Percentiles rank a stretch among this genome's conserved stretches.
Evolutionary conservation across 2,797 vertebrate species (phyloP).

Genomic region (Graptemys geographica): DNA sequence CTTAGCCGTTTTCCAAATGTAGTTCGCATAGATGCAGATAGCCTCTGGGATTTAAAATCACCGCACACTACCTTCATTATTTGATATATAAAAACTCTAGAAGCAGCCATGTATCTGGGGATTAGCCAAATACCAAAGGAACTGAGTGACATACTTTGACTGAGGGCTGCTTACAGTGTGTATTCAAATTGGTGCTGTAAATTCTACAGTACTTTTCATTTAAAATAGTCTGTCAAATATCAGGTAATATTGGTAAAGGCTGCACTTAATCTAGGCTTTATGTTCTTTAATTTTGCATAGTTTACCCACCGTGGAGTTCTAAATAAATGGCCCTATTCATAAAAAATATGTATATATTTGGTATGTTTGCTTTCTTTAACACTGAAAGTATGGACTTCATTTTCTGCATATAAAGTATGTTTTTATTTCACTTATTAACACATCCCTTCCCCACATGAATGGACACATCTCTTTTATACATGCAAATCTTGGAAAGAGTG

Average conservation of each 20-base stretch:
- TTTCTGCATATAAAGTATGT: background rate
- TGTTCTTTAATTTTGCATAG: slow-evolving; percentile 12
- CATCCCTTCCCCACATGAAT: background rate
- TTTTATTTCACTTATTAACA: slow-evolving; percentile 39
- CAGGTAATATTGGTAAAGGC: background rate
- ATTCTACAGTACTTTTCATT: background rate
- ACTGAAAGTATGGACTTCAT: slow-evolving; percentile 27
- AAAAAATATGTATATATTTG: slow-evolving; percentile 15
- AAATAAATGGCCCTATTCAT: slow-evolving; percentile 24
- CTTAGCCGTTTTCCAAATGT: background rate
- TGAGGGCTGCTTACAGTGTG: background rate
- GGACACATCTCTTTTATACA: background rate
- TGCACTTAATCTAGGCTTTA: slow-evolving; percentile 32
- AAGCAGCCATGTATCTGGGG: background rate
- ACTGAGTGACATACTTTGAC: background rate
- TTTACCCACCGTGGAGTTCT: slow-evolving; percentile 9
- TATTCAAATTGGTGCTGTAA: background rate
- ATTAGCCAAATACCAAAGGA: background rate
- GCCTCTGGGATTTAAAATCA: background rate
- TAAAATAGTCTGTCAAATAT: background rate
- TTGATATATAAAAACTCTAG: background rate
- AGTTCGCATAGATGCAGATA: background rate
- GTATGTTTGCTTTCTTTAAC: slow-evolving; percentile 22
- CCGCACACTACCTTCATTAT: background rate
- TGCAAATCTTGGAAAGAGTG: background rate